Conservation (phyloP, 2,113 vertebrate species). For the Actenoides lindsayi region DNA sequence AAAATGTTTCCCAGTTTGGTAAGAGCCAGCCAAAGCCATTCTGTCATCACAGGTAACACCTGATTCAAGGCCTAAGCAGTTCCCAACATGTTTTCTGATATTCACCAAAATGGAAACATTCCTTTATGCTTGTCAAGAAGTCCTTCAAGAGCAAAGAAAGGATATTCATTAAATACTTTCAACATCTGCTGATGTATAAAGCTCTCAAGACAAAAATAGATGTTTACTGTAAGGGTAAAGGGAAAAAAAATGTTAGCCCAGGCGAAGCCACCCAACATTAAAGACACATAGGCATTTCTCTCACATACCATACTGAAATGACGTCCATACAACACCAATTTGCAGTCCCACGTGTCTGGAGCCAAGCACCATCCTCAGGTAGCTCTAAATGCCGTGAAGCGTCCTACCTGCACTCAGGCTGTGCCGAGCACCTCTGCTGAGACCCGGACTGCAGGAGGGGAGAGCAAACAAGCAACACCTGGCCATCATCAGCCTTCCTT, state of each 20-base stretch:
- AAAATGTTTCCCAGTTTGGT: neutral
- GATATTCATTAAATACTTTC: neutral
- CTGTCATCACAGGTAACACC: neutral
- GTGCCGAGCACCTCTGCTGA: too few species aligned
- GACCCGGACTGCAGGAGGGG: rapidly evolving
- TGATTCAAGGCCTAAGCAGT: neutral
- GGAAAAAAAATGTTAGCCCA: neutral
- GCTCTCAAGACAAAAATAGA: neutral
- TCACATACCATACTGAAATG: rapidly evolving
- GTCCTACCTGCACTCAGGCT: rapidly evolving
- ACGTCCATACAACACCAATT: rapidly evolving
- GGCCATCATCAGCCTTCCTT: rapidly evolving
- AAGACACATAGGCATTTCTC: neutral
- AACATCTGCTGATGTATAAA: neutral
- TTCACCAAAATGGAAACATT: neutral
- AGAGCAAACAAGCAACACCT: neutral
- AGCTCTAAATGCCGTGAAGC: rapidly evolving
- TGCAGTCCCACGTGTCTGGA: rapidly evolving
- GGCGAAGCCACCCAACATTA: neutral
- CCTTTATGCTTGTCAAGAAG: neutral
- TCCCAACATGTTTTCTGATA: neutral
- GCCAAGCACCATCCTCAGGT: rapidly evolving
- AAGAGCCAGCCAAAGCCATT: neutral
- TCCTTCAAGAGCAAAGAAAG: neutral
- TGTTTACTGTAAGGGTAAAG: neutral